phyloP scores from a whole-genome alignment of 2,797 vertebrate genomes.

The Benthosema pterotum region DNA sequence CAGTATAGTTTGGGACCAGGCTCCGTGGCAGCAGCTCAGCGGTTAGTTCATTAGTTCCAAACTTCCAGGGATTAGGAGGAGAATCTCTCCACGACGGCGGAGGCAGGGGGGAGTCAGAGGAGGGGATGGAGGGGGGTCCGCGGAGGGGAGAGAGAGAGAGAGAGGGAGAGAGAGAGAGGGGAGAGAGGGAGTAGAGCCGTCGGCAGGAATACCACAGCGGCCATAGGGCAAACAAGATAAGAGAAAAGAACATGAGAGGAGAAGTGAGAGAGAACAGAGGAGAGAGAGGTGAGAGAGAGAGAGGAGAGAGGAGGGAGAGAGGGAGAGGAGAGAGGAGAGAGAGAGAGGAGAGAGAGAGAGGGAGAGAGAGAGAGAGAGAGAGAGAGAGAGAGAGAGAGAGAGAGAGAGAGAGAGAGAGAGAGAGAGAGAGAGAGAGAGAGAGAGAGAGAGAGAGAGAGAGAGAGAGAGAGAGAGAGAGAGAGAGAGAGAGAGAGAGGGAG shows the following conservation, averaged over 20 bases:
- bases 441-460: conserved; percentile 26
- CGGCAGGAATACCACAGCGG: conserved; percentile 57
- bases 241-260: conserved; percentile 67
- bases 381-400: background rate
- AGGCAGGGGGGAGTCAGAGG: conserved; percentile 84
- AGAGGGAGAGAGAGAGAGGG: conserved; percentile 56
- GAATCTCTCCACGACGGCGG: conserved; percentile 88
- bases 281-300: conserved; percentile 1
- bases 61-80: conserved; percentile 95
- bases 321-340: conserved; percentile 18
- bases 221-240: background rate
- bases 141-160: conserved; percentile 57
- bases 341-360: conserved; percentile 47
- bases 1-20: conserved; percentile 99
- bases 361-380: conserved; percentile 16
- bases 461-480: conserved; percentile 61
- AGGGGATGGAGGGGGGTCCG: conserved; percentile 72
- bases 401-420: conserved; percentile 67
- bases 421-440: conserved; percentile 53
- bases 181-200: conserved; percentile 36
- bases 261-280: too few relatives aligned
- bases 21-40: conserved; percentile 97
- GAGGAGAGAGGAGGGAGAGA: conserved; percentile 73
- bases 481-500: conserved; percentile 67
- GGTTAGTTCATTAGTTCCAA: conserved; percentile 99